Conservation (phyloP, 2,797 vertebrate species). For the Microctenopoma stevenorrisi region DNA sequence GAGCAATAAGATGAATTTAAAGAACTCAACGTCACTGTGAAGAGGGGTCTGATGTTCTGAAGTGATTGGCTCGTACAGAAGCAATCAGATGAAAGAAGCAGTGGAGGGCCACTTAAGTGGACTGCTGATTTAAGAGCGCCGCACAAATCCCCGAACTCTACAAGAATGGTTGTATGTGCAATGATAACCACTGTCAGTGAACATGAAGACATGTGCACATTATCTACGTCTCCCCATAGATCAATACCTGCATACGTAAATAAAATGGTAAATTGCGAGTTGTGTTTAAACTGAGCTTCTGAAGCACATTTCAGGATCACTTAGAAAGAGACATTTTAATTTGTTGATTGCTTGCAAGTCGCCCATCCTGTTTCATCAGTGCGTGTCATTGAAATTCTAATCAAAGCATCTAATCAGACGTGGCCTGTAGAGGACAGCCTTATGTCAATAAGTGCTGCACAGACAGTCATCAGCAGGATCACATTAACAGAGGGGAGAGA, state of each 20-base stretch:
- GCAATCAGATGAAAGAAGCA: slow-evolving; percentile 81
- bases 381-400: slow-evolving; percentile 66
- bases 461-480: slow-evolving; percentile 30
- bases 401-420: slow-evolving; percentile 70
- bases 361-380: slow-evolving; percentile 40
- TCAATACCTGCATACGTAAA: slow-evolving; percentile 27
- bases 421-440: slow-evolving; percentile 57
- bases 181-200: slow-evolving; percentile 22
- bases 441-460: slow-evolving; percentile 44
- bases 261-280: slow-evolving; percentile 25
- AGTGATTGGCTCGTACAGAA: slow-evolving; percentile 83
- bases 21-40: slow-evolving; percentile 51
- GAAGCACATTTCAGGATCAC: not conserved
- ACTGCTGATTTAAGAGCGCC: slow-evolving; percentile 80
- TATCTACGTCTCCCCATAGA: slow-evolving; percentile 16
- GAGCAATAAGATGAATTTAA: slow-evolving; percentile 38
- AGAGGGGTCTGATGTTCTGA: slow-evolving; percentile 73
- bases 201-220: slow-evolving; percentile 22
- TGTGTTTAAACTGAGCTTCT: slow-evolving; percentile 29
- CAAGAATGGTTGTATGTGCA: slow-evolving; percentile 38
- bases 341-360: slow-evolving; percentile 34
- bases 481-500: slow-evolving; percentile 31
- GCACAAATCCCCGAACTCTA: slow-evolving; percentile 43
- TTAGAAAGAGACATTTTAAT: slow-evolving; percentile 47
- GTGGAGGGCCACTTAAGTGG: slow-evolving; percentile 73